Base-by-base conservation (phyloP, 2,888 invertebrate species). In the Drosophila austrosaltans region DNA sequence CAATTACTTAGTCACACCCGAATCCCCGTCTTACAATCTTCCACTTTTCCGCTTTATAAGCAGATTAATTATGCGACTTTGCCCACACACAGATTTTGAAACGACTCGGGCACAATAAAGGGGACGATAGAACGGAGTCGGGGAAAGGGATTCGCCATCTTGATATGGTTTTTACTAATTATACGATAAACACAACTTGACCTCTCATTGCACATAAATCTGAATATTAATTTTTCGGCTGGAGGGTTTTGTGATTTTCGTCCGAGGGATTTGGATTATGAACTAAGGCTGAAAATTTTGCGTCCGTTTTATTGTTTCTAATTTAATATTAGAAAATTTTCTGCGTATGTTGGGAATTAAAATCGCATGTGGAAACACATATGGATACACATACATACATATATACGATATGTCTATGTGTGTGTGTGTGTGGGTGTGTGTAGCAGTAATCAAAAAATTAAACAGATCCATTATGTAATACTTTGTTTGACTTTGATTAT, bases 11-110 rank as follows among this genome's bases (percentile, higher is more conserved):
- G 84, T 81, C 80, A 78, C 87, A 83, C 76, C 72, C 73, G 53
- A 20, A 44, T 30, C 60, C 58, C 28, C 25, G 48, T 22, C 48
- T 6, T 22, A 57, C 57, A 53, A 54, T 25, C 42, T 30, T 28
- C 56, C 22, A 28, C 1, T 30, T 30, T 36, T 16, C 32, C 40
- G 72, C 72, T 66, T 61, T 76, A 83, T 86, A 87, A 88, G 87
- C 86, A 88, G 84, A 88, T 87, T 87, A 87, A 87, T 88, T 88
- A 87, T 87, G 80, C 81, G 78, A 84, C 87, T 88, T 74, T 70
- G 73, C 70, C 74, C 76, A 76, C 63, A 76, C 67, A 76, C 78
- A 80, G 73, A 77, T 79, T 79, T 83, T 44, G 65, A 48, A 59
- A 30, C 28, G 40, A 16, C 5, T 16, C 20, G 1, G 36, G 53